phyloP scores from a whole-genome alignment of 2,797 vertebrate species.

The Chromobotia macracanthus region DNA sequence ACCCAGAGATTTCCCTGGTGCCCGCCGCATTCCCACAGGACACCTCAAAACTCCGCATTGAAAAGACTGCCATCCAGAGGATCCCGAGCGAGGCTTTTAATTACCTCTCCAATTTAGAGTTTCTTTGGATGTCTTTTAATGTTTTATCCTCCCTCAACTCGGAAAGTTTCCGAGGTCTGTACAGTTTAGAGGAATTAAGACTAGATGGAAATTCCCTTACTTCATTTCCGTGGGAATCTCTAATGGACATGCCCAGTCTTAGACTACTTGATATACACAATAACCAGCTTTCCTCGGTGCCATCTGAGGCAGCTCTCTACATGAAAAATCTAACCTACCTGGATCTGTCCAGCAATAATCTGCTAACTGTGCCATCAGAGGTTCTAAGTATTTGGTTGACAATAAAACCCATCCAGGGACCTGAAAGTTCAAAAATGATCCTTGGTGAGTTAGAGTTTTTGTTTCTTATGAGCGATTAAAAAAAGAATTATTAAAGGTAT shows the following conservation, averaged over 20 bases:
- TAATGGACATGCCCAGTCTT: conserved; percentile 86
- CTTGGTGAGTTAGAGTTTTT: conserved; percentile 80
- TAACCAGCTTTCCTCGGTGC: conserved; percentile 86
- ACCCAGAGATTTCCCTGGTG: conserved; percentile 89
- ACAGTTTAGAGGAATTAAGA: conserved; percentile 87
- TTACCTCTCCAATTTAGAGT: conserved; percentile 85
- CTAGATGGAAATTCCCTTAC: conserved; percentile 88
- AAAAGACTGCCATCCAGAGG: conserved; percentile 89
- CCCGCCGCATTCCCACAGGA: conserved; percentile 88
- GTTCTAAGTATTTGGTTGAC: conserved; percentile 86
- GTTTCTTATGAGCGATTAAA: neutral
- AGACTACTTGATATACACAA: conserved; percentile 93
- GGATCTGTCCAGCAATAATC: conserved; percentile 93
- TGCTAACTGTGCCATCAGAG: conserved; percentile 87
- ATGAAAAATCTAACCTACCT: conserved; percentile 91
- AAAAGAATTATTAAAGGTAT: neutral
- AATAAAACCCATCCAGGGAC: conserved; percentile 78
- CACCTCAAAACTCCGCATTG: conserved; percentile 88
- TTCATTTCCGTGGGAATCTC: conserved; percentile 91
- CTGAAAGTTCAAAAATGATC: conserved; percentile 86
- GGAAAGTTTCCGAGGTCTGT: conserved; percentile 85
- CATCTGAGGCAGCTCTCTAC: conserved; percentile 83
- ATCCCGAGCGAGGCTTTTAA: conserved; percentile 88
- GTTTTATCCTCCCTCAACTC: conserved; percentile 80
- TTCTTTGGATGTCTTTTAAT: conserved; percentile 97